Evolutionary conservation across 2,797 vertebrate species (phyloP).

Genomic region (Meda fulgida): DNA sequence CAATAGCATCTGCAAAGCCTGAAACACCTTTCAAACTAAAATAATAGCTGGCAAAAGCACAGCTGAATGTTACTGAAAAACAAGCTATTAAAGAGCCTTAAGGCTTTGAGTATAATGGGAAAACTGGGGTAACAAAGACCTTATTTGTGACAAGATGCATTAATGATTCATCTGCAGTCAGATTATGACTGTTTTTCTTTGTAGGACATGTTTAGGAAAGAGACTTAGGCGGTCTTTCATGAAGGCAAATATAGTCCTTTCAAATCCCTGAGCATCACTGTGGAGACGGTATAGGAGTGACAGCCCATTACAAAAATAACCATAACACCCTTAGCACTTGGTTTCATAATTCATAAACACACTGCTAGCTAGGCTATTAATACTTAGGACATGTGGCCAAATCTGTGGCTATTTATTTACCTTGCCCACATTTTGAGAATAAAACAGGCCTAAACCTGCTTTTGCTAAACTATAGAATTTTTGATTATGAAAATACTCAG

Average conservation of each 20-base stretch:
- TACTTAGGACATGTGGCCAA: conserved; percentile 34
- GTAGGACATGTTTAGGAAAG: conserved; percentile 40
- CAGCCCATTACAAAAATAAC: conserved; percentile 74
- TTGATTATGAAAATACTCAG: neutral
- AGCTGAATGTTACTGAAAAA: neutral
- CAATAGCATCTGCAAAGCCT: conserved; percentile 24
- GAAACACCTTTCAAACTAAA: conserved; percentile 16
- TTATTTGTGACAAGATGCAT: conserved; percentile 14
- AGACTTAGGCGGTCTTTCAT: conserved; percentile 38
- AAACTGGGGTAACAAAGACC: conserved; percentile 16
- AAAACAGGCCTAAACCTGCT: neutral
- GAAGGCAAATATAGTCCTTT: conserved; percentile 56
- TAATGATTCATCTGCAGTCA: conserved; percentile 32
- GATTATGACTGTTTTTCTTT: conserved; percentile 46
- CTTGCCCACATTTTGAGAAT: conserved; percentile 22
- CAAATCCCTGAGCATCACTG: conserved; percentile 53
- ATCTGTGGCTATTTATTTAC: conserved; percentile 34
- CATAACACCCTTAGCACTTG: conserved; percentile 65
- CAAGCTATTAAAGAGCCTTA: conserved; percentile 9
- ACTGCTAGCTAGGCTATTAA: conserved; percentile 46
- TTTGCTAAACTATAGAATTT: neutral
- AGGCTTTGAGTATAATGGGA: neutral
- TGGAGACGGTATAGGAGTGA: conserved; percentile 54
- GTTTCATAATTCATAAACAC: conserved; percentile 74
- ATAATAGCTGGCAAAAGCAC: conserved; percentile 13